Percentiles rank a stretch among this genome's conserved stretches.
phyloP scores from a whole-genome alignment of 1,140 invertebrate species.

The Heterodera carotae region DNA sequence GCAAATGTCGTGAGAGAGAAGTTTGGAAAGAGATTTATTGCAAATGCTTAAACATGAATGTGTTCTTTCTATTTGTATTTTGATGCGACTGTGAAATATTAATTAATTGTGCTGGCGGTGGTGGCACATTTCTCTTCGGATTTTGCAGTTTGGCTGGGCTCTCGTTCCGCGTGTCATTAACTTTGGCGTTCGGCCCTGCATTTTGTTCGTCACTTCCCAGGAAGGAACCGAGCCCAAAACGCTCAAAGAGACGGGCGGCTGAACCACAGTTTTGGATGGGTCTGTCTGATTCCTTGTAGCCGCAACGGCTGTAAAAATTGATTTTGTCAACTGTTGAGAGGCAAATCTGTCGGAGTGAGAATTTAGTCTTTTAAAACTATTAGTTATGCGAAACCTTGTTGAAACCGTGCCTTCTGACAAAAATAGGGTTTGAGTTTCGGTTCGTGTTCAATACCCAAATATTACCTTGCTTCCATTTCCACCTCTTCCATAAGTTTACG shows the following conservation, averaged over 20 bases:
- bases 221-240: neutral
- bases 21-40: constrained; percentile 3
- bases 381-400: neutral
- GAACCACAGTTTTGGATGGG: constrained; percentile 27
- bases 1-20: neutral
- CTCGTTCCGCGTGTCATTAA: neutral
- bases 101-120: constrained; percentile 13
- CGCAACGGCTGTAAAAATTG: constrained; percentile 32
- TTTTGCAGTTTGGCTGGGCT: neutral
- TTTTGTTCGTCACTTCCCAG: neutral
- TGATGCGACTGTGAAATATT: neutral
- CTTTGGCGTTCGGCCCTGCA: neutral
- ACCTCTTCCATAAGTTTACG: constrained; percentile 15
- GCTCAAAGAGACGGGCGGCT: neutral
- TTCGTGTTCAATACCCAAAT: neutral
- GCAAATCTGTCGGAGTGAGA: constrained; percentile 30
- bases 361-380: neutral
- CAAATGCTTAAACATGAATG: neutral
- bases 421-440: neutral
- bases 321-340: constrained; percentile 39
- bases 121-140: neutral
- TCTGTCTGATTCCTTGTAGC: constrained; percentile 12
- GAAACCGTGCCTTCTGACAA: neutral
- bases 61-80: constrained; percentile 25
- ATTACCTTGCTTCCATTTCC: constrained; percentile 17